Evolutionary conservation across 2,888 invertebrate species (phyloP).

Genomic region (Ophonus ardosiacus): DNA sequence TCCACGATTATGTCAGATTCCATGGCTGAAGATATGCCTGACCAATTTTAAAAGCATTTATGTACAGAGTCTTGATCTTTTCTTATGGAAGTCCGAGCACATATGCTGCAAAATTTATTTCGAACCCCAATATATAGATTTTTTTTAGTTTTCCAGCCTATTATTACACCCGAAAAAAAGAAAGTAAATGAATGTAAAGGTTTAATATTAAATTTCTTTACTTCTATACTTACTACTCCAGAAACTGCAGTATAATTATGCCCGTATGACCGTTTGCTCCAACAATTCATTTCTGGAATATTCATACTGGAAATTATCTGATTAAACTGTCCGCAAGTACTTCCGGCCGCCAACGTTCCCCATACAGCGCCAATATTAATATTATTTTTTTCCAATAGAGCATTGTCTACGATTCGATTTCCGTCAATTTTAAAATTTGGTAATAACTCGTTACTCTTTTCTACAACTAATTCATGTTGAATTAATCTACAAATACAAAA

Average conservation of each 20-base stretch:
- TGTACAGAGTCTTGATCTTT: neutral
- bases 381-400: neutral
- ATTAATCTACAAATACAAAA: neutral
- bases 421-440: neutral
- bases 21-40: neutral
- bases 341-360: constrained; percentile 8
- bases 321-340: neutral
- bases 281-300: neutral
- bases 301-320: neutral
- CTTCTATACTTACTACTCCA: too few species aligned
- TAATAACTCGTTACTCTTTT: neutral
- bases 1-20: neutral
- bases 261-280: neutral
- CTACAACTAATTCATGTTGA: neutral
- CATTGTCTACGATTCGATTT: constrained; percentile 12
- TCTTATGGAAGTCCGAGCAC: neutral
- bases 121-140: neutral
- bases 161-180: neutral
- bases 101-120: neutral
- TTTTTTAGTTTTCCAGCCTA: neutral
- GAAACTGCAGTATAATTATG: too few species aligned
- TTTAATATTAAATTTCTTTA: neutral
- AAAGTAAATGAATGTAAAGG: neutral
- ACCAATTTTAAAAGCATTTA: constrained; percentile 8
- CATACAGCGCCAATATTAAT: constrained; percentile 18